These are phyloP conservation scores for Prietella phreatophila DNA, from an alignment of 2,113 vertebrate species.

Conservation along the genomic window DNA sequence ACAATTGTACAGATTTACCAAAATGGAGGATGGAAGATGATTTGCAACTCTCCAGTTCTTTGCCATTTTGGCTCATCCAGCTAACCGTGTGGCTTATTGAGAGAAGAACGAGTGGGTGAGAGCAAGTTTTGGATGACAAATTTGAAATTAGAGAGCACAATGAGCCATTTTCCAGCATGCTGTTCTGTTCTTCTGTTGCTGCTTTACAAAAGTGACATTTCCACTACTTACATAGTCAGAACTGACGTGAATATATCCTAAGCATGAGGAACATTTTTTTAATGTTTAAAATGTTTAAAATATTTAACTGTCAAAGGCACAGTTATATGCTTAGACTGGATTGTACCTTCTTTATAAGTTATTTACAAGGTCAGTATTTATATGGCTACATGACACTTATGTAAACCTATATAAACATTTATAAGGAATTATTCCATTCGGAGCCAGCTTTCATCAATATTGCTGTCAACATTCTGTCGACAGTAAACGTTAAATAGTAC, in stretches of 20 bases:
- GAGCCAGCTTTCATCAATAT: background rate
- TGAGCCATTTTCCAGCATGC: background rate
- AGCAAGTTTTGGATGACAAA: slow-evolving; percentile 20
- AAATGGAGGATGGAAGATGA: background rate
- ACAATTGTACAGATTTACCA: background rate
- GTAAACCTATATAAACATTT: background rate
- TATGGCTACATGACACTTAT: background rate
- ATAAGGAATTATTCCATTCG: background rate
- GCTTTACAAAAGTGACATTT: slow-evolving; percentile 8
- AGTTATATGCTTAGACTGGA: background rate
- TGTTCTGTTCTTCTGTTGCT: background rate
- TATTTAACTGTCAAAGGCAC: background rate
- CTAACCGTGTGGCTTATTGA: background rate
- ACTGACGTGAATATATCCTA: background rate
- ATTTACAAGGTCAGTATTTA: background rate
- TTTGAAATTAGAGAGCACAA: background rate
- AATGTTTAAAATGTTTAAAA: too few relatives aligned
- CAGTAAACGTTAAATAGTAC: background rate
- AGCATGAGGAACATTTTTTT: background rate
- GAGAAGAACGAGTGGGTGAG: slow-evolving; percentile 15
- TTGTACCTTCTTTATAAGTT: background rate
- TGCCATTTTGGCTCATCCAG: background rate
- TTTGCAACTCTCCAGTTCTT: background rate
- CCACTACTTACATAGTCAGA: background rate
- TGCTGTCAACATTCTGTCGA: background rate